Evolutionary conservation across 2,888 invertebrate genomes (phyloP).

Genomic region (Ormyrus labotus): DNA sequence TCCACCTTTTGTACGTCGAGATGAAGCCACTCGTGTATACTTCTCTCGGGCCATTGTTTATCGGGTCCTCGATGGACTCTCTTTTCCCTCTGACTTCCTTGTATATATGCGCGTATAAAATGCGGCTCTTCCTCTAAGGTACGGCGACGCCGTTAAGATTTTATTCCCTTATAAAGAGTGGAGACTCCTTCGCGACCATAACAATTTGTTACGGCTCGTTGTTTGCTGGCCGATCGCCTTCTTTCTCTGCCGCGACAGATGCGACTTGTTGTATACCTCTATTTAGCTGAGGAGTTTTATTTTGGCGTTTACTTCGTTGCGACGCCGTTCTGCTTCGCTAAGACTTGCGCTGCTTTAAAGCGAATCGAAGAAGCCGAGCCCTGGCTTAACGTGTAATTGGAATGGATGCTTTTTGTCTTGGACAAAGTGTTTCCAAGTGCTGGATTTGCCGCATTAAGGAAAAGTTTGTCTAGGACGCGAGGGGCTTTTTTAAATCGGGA

Average conservation of each 20-base stretch:
- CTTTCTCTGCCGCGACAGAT: slow-evolving; percentile 31
- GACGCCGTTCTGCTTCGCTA: neutral
- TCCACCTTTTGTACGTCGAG: slow-evolving; percentile 24
- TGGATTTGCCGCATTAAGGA: too few species aligned
- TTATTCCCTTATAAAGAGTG: slow-evolving; percentile 39
- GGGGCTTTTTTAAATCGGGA: too few species aligned
- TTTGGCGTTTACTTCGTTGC: slow-evolving; percentile 10
- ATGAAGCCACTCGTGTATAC: slow-evolving; percentile 30
- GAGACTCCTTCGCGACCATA: slow-evolving; percentile 29
- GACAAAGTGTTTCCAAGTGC: neutral
- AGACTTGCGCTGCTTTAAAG: slow-evolving; percentile 28
- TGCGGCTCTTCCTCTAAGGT: neutral
- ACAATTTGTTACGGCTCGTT: slow-evolving; percentile 52
- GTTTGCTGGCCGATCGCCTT: slow-evolving; percentile 31
- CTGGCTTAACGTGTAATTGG: slow-evolving; percentile 18
- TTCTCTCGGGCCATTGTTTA: slow-evolving; percentile 32
- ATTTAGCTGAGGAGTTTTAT: neutral
- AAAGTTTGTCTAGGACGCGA: too few species aligned
- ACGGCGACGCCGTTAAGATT: slow-evolving; percentile 37
- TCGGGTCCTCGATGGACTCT: slow-evolving; percentile 26
- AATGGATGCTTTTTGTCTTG: neutral
- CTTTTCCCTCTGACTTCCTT: slow-evolving; percentile 1
- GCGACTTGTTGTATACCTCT: slow-evolving; percentile 23
- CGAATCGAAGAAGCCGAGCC: neutral
- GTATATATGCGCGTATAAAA: neutral